Evolutionary conservation across 1,140 invertebrate species (phyloP).

Genomic region (Lutraria rhynchaena): DNA sequence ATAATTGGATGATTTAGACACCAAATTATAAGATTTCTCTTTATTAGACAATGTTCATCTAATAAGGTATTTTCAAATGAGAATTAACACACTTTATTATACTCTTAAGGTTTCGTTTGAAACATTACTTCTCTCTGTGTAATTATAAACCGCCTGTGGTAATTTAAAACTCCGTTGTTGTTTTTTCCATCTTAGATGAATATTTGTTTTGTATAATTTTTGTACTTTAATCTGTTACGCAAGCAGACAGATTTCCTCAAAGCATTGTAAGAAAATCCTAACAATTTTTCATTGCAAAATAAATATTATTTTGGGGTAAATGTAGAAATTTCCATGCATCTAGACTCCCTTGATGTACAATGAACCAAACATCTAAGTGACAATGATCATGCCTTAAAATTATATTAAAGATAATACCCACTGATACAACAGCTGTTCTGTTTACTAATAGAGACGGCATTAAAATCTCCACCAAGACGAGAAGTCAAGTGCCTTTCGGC

Average conservation of each 20-base stretch:
- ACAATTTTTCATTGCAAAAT: no score
- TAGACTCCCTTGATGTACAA: neutral
- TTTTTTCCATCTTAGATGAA: no score
- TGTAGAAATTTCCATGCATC: slow-evolving; percentile 10
- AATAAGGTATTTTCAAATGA: slow-evolving; percentile 41
- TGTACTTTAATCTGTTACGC: no score
- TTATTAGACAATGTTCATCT: slow-evolving; percentile 15
- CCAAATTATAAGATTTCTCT: slow-evolving; percentile 16
- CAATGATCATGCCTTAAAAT: neutral
- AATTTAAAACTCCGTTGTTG: no score
- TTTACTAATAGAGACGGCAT: slow-evolving; percentile 3
- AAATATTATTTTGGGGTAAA: no score
- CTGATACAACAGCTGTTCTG: neutral
- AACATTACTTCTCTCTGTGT: neutral
- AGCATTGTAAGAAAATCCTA: neutral
- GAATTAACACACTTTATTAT: slow-evolving; percentile 3
- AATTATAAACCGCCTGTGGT: no score
- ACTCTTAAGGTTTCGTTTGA: slow-evolving; percentile 25
- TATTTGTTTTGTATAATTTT: no score
- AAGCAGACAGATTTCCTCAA: neutral
- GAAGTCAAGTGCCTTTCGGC: slow-evolving; percentile 14
- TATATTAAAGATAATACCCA: neutral
- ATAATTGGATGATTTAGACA: slow-evolving; percentile 31
- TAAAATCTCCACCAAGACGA: neutral
- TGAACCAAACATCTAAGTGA: neutral